Conservation (phyloP, 2,888 invertebrate genomes). For the Gerris lacustris region DNA sequence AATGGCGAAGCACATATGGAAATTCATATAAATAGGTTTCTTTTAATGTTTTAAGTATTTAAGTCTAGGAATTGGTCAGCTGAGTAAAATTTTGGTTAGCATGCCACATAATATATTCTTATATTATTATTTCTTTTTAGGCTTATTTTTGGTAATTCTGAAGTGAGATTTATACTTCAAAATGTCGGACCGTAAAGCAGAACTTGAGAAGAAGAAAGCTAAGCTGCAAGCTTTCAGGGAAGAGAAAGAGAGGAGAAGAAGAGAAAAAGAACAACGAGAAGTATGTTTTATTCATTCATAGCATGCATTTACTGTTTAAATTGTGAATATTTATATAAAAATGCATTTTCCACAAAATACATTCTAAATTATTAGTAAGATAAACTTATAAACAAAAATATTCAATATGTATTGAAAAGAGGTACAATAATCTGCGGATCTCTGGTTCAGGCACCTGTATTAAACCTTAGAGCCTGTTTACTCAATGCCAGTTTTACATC, state of each 20-base stretch:
- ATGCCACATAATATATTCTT: background rate
- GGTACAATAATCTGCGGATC: no score
- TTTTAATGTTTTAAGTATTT: no score
- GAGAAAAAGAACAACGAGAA: conserved; percentile 80
- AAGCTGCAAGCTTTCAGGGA: conserved; percentile 79
- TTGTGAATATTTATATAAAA: background rate
- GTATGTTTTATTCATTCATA: conserved; percentile 37
- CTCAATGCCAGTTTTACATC: no score
- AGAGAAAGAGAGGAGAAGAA: conserved; percentile 71
- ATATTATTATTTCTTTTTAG: conserved; percentile 13
- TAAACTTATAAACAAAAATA: no score
- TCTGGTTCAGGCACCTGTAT: no score
- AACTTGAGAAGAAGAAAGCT: conserved; percentile 81
- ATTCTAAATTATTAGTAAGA: background rate
- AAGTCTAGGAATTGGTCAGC: no score
- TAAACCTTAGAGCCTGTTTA: no score
- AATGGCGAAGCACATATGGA: no score
- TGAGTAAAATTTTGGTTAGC: no score
- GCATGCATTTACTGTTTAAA: conserved; percentile 5
- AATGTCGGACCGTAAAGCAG: conserved; percentile 84
- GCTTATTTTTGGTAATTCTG: background rate
- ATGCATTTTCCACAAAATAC: conserved; percentile 5
- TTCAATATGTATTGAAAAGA: no score
- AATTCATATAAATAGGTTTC: no score
- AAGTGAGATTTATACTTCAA: conserved; percentile 16